phyloP scores from a whole-genome alignment of 2,888 invertebrate species.

The Drosophila robusta region DNA sequence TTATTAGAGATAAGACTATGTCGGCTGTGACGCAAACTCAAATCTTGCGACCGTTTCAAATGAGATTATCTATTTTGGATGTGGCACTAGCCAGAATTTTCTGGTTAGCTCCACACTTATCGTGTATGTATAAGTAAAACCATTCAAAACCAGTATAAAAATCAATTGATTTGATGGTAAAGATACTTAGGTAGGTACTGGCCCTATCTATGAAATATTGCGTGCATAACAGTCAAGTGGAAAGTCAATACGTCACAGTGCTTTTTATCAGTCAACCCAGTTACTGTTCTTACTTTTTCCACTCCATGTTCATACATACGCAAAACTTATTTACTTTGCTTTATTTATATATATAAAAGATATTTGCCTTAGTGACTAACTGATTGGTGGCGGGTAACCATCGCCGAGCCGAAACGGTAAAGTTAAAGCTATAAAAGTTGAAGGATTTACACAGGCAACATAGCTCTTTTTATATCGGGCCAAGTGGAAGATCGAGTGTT shows the following conservation, averaged over 20 bases:
- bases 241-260: slow-evolving; percentile 15
- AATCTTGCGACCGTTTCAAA: slow-evolving; percentile 8
- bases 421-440: too few species aligned
- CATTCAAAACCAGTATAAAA: not conserved
- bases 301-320: too few species aligned
- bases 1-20: slow-evolving; percentile 28
- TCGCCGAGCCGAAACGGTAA: too few species aligned
- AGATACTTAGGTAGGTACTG: not conserved
- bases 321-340: too few species aligned
- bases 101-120: slow-evolving; percentile 21
- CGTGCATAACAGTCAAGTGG: slow-evolving; percentile 31
- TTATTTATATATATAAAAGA: too few species aligned
- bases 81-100: slow-evolving; percentile 25
- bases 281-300: too few species aligned
- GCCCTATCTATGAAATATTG: slow-evolving; percentile 6
- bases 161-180: slow-evolving; percentile 2
- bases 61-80: slow-evolving; percentile 33
- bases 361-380: too few species aligned
- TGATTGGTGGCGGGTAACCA: too few species aligned
- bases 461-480: too few species aligned
- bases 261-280: slow-evolving; percentile 10
- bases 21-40: slow-evolving; percentile 49
- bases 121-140: not conserved
- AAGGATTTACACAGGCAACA: too few species aligned
- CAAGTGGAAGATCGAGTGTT: too few species aligned